Evolutionary conservation across 2,113 vertebrate species (phyloP), one percentile per base, ranked within the genome.

Genomic region (Chamaetylas fuelleborni): DNA sequence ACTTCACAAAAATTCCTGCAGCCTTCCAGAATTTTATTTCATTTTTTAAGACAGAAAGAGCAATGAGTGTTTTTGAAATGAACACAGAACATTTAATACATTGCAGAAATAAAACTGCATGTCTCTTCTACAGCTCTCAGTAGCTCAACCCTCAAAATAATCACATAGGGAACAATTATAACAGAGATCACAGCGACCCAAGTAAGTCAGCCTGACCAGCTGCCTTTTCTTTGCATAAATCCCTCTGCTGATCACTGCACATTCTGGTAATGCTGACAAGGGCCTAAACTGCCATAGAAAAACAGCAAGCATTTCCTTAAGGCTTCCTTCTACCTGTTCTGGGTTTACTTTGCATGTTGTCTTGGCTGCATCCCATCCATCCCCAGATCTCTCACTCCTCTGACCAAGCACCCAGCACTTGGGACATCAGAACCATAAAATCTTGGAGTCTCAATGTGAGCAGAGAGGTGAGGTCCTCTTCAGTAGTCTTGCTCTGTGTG

Each of bases 91-190:
- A 33, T 78, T 88, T 95, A 80, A 78, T 40, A 81, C 29, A n/a
- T 51, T 1, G 14, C 72, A 88, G 82, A 90, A 95, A 88, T 64
- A 29, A 96, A 95, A 86, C 72, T 74, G 56, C 69, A 36, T 2
- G 11, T 64, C 80, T 93, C 88, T 80, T 90, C 85, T n/a, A 82
- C 71, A 86, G 69, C 76, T 90, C 93, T 86, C 76, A 45, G 72
- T 48, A 76, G 92, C 66, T 96, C 92, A 90, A 51, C 95, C 90
- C 90, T 92, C 86, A 97, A 96, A 95, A 95, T 88, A 88, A 96
- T 94, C 94, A 88, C 82, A 92, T 1, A 74, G 80, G 48, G 95
- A 96, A 94, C 96, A 93, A 93, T 78, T 81, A 78, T 50, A 94
- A 86, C 10, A 83, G 83, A 88, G 95, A 95, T 88, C 91, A 93